Percentiles rank a stretch among this genome's conserved stretches.
phyloP scores from a whole-genome alignment of 2,113 vertebrate species.

The Apus apus region DNA sequence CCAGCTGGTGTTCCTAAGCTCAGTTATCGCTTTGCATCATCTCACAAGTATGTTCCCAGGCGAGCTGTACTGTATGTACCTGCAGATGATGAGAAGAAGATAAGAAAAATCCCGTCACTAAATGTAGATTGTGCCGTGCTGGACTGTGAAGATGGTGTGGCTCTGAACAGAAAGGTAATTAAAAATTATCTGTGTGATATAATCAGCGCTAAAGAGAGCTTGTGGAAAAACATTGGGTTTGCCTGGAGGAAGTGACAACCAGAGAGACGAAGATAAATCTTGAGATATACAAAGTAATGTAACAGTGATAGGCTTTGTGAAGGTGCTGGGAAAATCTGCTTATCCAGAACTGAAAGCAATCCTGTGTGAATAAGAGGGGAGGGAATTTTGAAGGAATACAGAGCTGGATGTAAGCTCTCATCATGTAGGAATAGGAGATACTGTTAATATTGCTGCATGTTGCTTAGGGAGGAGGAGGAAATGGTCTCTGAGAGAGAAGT shows the following conservation, averaged over 20 bases:
- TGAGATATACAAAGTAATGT: neutral
- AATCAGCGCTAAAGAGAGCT: neutral
- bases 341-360: neutral
- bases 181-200: conserved; percentile 13
- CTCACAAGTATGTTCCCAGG: conserved; percentile 86
- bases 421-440: neutral
- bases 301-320: neutral
- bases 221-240: neutral
- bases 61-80: conserved; percentile 95
- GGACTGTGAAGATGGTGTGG: conserved; percentile 97
- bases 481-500: neutral
- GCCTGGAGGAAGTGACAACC: neutral
- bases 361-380: neutral
- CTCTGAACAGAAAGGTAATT: conserved; percentile 93
- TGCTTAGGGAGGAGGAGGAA: neutral
- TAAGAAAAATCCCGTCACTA: conserved; percentile 88
- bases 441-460: neutral
- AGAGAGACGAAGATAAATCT: neutral
- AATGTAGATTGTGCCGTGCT: conserved; percentile 92
- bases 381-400: neutral
- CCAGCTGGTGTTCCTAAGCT: conserved; percentile 26
- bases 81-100: conserved; percentile 92
- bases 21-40: conserved; percentile 25
- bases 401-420: neutral
- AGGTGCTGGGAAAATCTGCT: neutral